These are phyloP conservation scores for Coremacera marginata DNA, from an alignment of 2,888 invertebrate species.

Conservation along the genomic window DNA sequence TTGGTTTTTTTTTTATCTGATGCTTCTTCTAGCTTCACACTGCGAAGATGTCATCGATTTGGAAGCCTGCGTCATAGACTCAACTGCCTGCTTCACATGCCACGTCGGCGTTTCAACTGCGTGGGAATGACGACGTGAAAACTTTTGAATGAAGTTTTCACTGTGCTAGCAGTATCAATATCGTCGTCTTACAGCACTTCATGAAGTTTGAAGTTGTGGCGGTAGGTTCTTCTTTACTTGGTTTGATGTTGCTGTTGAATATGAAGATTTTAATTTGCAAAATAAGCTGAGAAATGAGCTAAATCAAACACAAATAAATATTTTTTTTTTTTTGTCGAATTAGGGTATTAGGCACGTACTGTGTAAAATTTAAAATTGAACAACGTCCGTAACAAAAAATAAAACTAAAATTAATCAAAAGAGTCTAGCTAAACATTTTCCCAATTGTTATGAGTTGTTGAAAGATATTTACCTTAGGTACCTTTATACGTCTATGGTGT, in stretches of 20 bases:
- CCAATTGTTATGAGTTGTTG: too few relatives aligned
- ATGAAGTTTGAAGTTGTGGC: not conserved
- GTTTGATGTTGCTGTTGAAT: not conserved
- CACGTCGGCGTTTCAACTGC: not conserved
- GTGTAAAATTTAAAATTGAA: too few relatives aligned
- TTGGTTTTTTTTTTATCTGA: not conserved
- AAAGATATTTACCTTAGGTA: too few relatives aligned
- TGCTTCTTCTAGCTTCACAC: not conserved
- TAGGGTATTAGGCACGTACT: too few relatives aligned
- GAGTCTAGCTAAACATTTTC: too few relatives aligned
- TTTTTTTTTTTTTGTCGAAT: too few relatives aligned
- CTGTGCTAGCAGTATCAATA: not conserved
- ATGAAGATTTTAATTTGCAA: not conserved
- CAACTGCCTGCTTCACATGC: not conserved
- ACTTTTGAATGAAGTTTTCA: not conserved
- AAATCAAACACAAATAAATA: slow-evolving; percentile 12
- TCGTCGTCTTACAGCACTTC: not conserved
- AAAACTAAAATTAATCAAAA: too few relatives aligned
- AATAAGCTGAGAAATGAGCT: slow-evolving; percentile 29
- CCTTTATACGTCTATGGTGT: too few relatives aligned
- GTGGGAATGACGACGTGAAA: slow-evolving; percentile 9
- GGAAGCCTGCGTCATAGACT: not conserved
- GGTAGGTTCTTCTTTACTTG: not conserved
- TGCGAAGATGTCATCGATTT: slow-evolving; percentile 22
- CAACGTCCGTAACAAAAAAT: too few relatives aligned